Conservation (phyloP, 92 coral and sea anemone genomes). For the Palythoa caribaeorum region DNA sequence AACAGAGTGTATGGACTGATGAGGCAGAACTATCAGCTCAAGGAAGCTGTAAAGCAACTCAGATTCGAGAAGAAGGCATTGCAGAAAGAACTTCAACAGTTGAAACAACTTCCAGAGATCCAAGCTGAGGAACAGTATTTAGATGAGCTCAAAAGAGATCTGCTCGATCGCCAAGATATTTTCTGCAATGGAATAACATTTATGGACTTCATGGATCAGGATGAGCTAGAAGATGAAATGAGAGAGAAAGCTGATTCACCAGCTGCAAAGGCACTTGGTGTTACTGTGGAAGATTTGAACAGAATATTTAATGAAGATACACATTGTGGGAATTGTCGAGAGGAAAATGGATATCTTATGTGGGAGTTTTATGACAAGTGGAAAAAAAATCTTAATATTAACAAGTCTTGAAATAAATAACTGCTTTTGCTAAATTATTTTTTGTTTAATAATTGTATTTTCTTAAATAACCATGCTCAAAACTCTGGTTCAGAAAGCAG, state of each 20-base stretch:
- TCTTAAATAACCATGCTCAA: no score
- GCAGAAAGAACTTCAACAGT: slow-evolving; percentile 29
- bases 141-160: slow-evolving; percentile 28
- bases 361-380: slow-evolving; percentile 45
- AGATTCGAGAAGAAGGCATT: slow-evolving; percentile 21
- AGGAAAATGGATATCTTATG: slow-evolving; percentile 37
- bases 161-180: slow-evolving; percentile 48
- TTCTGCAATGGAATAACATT: slow-evolving; percentile 46
- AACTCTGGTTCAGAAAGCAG: no score
- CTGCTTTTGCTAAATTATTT: no score
- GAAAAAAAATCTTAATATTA: slow-evolving; percentile 13
- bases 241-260: slow-evolving; percentile 29
- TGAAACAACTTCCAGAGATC: slow-evolving; percentile 23
- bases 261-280: slow-evolving; percentile 23
- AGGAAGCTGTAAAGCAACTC: slow-evolving; percentile 17
- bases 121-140: slow-evolving; percentile 41
- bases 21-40: slow-evolving; percentile 10
- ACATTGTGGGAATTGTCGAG: slow-evolving; percentile 32
- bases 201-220: slow-evolving; percentile 47
- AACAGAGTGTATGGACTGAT: slow-evolving; percentile 24
- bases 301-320: slow-evolving; percentile 36
- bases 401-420: not conserved
- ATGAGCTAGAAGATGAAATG: slow-evolving; percentile 32
- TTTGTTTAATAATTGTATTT: no score
- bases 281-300: slow-evolving; percentile 33